These are phyloP conservation scores for Halcyon malimbica DNA, from an alignment of 2,113 vertebrate genomes.

Conservation along the genomic window DNA sequence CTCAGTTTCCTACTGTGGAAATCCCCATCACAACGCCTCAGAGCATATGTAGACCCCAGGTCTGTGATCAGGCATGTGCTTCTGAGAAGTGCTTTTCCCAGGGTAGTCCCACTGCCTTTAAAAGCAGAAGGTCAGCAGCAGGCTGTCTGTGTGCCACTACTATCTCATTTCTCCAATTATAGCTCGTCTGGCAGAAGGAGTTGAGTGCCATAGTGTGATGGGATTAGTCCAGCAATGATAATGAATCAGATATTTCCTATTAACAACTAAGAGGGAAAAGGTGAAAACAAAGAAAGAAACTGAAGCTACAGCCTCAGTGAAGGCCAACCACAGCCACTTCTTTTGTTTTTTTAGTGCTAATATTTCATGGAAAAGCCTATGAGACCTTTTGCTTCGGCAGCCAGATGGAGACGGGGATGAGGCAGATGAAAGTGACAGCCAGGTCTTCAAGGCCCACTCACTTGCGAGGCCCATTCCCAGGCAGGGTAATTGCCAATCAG, in stretches of 20 bases:
- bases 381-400: background rate
- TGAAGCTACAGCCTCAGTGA: background rate
- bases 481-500: conserved; percentile 47
- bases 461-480: background rate
- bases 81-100: background rate
- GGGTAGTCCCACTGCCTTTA: background rate
- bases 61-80: background rate
- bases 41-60: rapidly evolving
- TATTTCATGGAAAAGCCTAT: background rate
- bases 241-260: background rate
- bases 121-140: background rate
- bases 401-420: background rate
- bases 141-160: background rate
- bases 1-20: background rate
- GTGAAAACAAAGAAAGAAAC: background rate
- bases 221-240: background rate
- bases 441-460: background rate
- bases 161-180: background rate
- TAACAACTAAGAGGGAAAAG: background rate
- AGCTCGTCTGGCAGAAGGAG: background rate
- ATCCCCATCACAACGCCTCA: background rate
- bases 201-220: background rate
- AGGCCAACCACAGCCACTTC: background rate
- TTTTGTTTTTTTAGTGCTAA: background rate
- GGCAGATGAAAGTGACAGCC: background rate